These are phyloP conservation scores for Silurus meridionalis DNA, from an alignment of 2,113 vertebrate genomes.

Conservation along the genomic window DNA sequence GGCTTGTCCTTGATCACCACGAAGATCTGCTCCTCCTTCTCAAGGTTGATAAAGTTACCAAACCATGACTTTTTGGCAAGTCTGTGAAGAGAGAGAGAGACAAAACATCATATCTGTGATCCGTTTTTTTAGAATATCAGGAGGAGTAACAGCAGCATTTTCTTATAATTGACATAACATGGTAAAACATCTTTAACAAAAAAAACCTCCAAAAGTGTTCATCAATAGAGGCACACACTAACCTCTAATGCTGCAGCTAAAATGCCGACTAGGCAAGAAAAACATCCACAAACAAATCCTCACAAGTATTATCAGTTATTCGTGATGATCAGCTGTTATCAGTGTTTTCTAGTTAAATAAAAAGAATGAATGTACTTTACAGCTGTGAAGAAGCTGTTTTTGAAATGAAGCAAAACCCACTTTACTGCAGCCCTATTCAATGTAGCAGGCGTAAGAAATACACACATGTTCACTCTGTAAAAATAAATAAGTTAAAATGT, in stretches of 20 bases:
- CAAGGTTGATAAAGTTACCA: constrained; percentile 97
- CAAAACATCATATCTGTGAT: neutral
- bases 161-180: neutral
- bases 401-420: neutral
- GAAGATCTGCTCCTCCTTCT: constrained; percentile 99
- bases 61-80: constrained; percentile 99
- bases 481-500: neutral
- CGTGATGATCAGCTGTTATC: neutral
- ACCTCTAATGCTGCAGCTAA: neutral
- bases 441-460: neutral
- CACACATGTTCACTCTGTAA: neutral
- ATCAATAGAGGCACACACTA: neutral
- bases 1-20: constrained; percentile 98
- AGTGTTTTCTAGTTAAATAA: neutral
- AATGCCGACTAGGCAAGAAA: neutral
- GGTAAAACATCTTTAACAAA: neutral
- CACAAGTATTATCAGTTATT: neutral
- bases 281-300: neutral
- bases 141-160: neutral
- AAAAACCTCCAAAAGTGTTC: neutral
- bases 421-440: neutral
- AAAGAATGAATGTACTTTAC: neutral
- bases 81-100: constrained; percentile 67
- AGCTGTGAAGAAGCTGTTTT: neutral
- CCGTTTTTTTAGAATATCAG: neutral